Conservation (phyloP, 2,113 vertebrate genomes). For the Amphiprion percula region DNA sequence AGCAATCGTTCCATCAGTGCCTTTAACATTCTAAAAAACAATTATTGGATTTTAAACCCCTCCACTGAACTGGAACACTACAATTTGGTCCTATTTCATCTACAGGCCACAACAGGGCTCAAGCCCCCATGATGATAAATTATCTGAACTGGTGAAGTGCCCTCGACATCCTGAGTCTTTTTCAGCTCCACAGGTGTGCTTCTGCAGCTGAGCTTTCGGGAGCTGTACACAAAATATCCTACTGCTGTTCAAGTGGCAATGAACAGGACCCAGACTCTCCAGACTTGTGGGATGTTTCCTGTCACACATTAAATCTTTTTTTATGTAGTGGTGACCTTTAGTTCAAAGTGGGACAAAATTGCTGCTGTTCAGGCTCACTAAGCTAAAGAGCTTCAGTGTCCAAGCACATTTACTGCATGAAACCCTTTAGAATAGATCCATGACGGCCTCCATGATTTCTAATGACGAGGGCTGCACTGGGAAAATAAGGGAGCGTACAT, state of each 20-base stretch:
- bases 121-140: conserved; percentile 4
- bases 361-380: conserved; percentile 52
- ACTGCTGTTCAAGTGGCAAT: conserved; percentile 1
- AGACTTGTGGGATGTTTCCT: conserved; percentile 30
- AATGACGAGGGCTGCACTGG: not conserved
- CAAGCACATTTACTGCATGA: conserved; percentile 17
- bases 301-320: conserved; percentile 52
- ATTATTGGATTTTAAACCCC: not conserved
- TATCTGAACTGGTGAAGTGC: not conserved
- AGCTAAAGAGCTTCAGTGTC: conserved; percentile 23
- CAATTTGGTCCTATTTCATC: conserved; percentile 5
- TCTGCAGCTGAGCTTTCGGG: conserved; percentile 1
- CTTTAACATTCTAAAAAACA: not conserved
- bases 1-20: not conserved
- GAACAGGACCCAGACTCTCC: conserved; percentile 25
- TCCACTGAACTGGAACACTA: conserved; percentile 12
- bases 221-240: conserved; percentile 13
- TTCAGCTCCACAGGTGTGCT: conserved; percentile 4
- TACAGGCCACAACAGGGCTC: conserved; percentile 2
- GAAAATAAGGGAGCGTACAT: not conserved
- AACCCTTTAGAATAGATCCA: not conserved
- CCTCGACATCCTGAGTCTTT: not conserved
- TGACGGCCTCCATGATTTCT: not conserved
- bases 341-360: conserved; percentile 54
- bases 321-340: conserved; percentile 64